Conservation (phyloP, 2,113 vertebrate species). For the Macquaria ambigua region DNA sequence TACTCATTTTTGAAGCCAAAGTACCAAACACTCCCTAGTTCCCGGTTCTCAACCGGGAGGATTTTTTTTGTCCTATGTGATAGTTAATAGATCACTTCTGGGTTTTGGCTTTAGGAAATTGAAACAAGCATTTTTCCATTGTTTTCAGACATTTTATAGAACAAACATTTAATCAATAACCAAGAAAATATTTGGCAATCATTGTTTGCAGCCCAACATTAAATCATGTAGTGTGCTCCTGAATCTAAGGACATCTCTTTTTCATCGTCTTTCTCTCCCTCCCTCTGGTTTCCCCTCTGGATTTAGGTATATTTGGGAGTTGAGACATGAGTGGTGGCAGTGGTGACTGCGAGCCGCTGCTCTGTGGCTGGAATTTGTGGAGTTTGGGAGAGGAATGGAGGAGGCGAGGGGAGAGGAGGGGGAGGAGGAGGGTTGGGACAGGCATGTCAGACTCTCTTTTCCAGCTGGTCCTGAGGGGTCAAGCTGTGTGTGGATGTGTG, state of each 20-base stretch:
- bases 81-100: not conserved
- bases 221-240: not conserved
- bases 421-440: conserved; percentile 23
- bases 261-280: not conserved
- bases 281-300: conserved; percentile 5
- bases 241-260: not conserved
- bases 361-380: conserved; percentile 70
- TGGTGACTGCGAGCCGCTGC: conserved; percentile 51
- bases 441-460: conserved; percentile 76
- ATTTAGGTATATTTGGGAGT: conserved; percentile 25
- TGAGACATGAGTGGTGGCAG: conserved; percentile 51
- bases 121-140: not conserved
- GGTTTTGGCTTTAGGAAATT: not conserved
- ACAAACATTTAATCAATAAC: not conserved
- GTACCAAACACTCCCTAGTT: not conserved
- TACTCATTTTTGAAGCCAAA: not conserved
- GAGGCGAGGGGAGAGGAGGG: conserved; percentile 10
- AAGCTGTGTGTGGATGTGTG: conserved; percentile 75
- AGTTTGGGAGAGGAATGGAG: conserved; percentile 53
- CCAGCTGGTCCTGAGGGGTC: conserved; percentile 80
- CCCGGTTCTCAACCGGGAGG: not conserved
- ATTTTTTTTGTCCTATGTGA: not conserved
- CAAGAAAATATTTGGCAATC: not conserved
- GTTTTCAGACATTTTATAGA: not conserved
- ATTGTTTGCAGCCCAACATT: not conserved